A percentile compares a stretch with the other conserved stretches of the same genome.
Evolutionary conservation across 2,797 vertebrate species (phyloP).

Genomic region (Loris lydekkerianus): DNA sequence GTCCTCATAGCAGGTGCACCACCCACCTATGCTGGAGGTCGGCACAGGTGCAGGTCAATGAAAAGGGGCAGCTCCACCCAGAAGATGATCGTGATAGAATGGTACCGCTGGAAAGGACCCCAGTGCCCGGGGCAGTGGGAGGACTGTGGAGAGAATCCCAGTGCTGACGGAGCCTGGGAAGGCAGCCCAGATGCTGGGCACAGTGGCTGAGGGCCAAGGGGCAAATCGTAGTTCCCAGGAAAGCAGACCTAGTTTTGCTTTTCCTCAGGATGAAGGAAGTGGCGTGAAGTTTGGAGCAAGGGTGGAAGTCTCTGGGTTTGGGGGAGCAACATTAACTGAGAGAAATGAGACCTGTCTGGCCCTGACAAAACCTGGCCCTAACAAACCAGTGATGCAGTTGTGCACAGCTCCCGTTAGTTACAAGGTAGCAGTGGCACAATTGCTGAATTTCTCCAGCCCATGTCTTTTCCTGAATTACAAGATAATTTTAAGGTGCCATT

Average conservation of each 20-base stretch:
- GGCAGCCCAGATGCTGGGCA: neutral
- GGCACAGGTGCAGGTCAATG: rapidly evolving
- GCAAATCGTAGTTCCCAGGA: neutral
- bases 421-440: rapidly evolving
- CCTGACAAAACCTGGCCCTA: too few relatives aligned
- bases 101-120: too few relatives aligned
- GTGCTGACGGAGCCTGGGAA: neutral
- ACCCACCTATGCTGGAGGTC: neutral
- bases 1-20: rapidly evolving
- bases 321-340: neutral
- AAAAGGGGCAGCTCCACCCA: neutral
- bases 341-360: neutral
- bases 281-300: rapidly evolving
- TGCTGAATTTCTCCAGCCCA: neutral
- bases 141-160: too few relatives aligned
- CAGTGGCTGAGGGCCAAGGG: too few relatives aligned
- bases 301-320: neutral
- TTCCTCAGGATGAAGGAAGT: rapidly evolving
- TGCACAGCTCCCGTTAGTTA: rapidly evolving
- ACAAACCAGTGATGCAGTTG: rapidly evolving
- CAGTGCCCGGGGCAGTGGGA: neutral
- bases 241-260: neutral
- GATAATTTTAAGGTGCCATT: neutral
- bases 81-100: too few relatives aligned
- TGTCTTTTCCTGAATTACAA: neutral